Evolutionary conservation across 2,888 invertebrate species (phyloP), one percentile per base, ranked within the genome.

Genomic region (Lacanobia oleracea): DNA sequence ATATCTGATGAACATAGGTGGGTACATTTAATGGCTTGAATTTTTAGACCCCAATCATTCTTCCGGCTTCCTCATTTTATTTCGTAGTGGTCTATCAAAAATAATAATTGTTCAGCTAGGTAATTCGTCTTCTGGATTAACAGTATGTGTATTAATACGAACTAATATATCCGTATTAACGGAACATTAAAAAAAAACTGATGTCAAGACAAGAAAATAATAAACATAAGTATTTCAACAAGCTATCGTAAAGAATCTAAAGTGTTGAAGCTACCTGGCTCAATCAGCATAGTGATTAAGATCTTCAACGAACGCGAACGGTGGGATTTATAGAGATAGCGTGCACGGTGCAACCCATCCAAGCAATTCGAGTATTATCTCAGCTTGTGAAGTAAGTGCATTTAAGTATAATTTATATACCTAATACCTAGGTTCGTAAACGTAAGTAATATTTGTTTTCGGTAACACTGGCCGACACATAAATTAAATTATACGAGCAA

Each of bases 281-380:
- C n/a, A 45, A 60, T n/a, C 14, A n/a, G n/a, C n/a, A 27, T 45
- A 60, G 18, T n/a, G 65, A 60, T 57, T 21, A 45, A 12, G 18
- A 53, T 54, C 18, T 75, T 40, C 7, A 37, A 37, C 7, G 18
- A 54, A 27, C 21, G 8, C 7, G 18, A 54, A 27, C 21, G 8
- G n/a, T 62, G 33, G 12, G 21, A 63, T 75, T 53, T 27, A 51
- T 21, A 27, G 21, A 40, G 40, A 74, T 51, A 62, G 40, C 27
- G 45, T 45, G 63, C 73, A 23, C 10, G 7, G 50, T 51, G 21
- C 27, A 40, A 40, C 12, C 8, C 16, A n/a, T 54, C 37, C 27
- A 37, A 45, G n/a, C n/a, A 53, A 65, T 21, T 43, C 37, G n/a
- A 75, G 8, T 37, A 54, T 27, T 51, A 37, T 37, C 43, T 75